These are phyloP conservation scores for Litocranius walleri DNA, from an alignment of 2,113 vertebrate genomes.

Conservation along the genomic window DNA sequence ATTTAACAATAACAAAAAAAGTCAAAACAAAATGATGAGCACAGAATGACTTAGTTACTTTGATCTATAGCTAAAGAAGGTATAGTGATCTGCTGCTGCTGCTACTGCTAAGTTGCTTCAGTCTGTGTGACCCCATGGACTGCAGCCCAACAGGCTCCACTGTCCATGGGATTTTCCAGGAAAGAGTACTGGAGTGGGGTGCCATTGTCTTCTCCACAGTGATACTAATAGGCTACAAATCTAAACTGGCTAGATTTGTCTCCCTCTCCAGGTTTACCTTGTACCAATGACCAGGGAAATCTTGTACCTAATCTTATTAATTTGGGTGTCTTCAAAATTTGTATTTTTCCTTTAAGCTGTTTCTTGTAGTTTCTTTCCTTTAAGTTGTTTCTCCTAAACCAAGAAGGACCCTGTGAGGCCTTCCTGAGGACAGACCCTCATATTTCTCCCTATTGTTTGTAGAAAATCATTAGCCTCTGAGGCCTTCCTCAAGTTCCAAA, in stretches of 20 bases:
- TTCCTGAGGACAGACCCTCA: background rate
- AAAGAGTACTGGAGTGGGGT: too few relatives aligned
- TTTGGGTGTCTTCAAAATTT: background rate
- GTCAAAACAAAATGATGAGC: background rate
- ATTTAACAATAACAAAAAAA: background rate
- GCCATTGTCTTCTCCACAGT: too few relatives aligned
- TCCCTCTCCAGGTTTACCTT: background rate
- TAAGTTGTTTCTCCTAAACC: background rate
- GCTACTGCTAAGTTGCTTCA: too few relatives aligned
- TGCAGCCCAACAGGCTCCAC: too few relatives aligned
- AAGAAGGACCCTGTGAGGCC: background rate
- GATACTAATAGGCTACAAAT: background rate
- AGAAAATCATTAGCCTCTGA: background rate
- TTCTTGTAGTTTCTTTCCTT: background rate
- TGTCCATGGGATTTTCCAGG: too few relatives aligned
- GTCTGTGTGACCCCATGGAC: too few relatives aligned
- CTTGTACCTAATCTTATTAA: background rate
- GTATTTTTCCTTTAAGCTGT: background rate
- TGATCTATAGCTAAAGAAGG: background rate
- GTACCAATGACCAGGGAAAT: background rate
- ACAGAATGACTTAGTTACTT: background rate
- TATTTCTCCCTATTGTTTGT: background rate
- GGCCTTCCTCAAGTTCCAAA: background rate
- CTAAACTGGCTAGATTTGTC: background rate
- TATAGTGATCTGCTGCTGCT: too few relatives aligned